These are phyloP conservation scores for Drosophila paranaensis DNA, from an alignment of 2,888 invertebrate species.

Conservation along the genomic window DNA sequence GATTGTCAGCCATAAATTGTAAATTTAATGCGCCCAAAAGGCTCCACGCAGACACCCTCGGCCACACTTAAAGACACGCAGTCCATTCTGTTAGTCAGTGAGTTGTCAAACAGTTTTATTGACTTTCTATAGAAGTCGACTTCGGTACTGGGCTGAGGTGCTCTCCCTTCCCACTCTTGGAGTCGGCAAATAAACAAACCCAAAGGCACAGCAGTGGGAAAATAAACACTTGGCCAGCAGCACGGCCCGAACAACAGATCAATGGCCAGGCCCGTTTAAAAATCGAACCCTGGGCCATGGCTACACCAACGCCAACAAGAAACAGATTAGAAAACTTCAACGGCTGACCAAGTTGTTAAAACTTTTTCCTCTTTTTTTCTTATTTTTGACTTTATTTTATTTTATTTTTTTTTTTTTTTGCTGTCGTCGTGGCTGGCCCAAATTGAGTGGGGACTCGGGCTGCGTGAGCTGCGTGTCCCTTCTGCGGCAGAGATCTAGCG, in stretches of 20 bases:
- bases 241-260: constrained; percentile 45
- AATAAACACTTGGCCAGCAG: constrained; percentile 62
- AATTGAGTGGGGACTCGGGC: constrained; percentile 53
- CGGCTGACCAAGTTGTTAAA: constrained; percentile 66
- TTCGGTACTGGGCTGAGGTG: constrained; percentile 12
- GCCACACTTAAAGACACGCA: constrained; percentile 5
- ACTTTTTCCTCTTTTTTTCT: constrained; percentile 41
- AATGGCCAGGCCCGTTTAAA: constrained; percentile 52
- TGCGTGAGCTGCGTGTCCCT: constrained; percentile 19
- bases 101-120: constrained; percentile 78
- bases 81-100: constrained; percentile 43
- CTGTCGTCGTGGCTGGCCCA: constrained; percentile 43
- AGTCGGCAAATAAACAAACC: constrained; percentile 56
- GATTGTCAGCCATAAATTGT: constrained; percentile 70
- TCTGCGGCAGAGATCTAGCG: constrained; percentile 39
- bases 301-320: constrained; percentile 25
- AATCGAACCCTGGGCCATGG: constrained; percentile 33
- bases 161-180: background rate
- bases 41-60: constrained; percentile 18
- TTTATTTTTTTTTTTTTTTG: background rate
- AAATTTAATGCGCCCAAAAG: constrained; percentile 69
- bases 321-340: constrained; percentile 75
- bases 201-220: constrained; percentile 55
- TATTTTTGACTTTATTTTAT: background rate
- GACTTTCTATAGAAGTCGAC: constrained; percentile 70